Conservation (phyloP, 23 tunicate genomes). For the Ciona savignyi region DNA sequence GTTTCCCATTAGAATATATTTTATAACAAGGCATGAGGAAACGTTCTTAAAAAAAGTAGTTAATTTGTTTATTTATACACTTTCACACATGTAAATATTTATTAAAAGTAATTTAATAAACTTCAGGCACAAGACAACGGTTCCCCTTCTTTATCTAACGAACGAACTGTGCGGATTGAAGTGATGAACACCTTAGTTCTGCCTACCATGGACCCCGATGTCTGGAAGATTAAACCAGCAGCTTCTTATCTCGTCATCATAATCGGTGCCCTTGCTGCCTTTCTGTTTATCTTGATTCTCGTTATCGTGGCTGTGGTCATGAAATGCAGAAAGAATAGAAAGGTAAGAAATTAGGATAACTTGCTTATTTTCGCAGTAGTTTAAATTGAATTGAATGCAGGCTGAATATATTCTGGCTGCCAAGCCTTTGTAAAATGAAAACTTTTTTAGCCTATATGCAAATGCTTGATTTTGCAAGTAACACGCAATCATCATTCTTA, state of each 20-base stretch:
- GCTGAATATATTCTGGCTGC: too few relatives aligned
- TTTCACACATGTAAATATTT: neutral
- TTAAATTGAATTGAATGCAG: too few relatives aligned
- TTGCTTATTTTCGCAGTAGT: too few relatives aligned
- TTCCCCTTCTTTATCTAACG: conserved; percentile 14
- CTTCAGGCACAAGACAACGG: conserved; percentile 69
- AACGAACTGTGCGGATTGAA: conserved; percentile 24
- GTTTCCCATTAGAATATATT: too few relatives aligned
- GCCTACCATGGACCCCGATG: conserved; percentile 14
- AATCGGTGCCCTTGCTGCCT: conserved; percentile 27
- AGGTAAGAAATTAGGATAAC: conserved; percentile 51
- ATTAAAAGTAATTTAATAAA: too few relatives aligned
- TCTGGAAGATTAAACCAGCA: conserved; percentile 1
- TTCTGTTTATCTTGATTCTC: conserved; percentile 19
- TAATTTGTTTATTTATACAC: neutral
- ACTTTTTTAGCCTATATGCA: too few relatives aligned
- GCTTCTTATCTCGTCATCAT: conserved; percentile 21
- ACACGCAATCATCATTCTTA: too few relatives aligned
- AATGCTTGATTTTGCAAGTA: too few relatives aligned
- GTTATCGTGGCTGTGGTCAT: conserved; percentile 15
- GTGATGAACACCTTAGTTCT: conserved; percentile 28
- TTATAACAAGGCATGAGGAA: too few relatives aligned
- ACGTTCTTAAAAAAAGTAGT: too few relatives aligned
- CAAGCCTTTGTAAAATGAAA: too few relatives aligned
- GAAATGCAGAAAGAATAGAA: conserved; percentile 34